phyloP scores from a whole-genome alignment of 2,888 invertebrate species.

The Seladonia tumulorum region DNA sequence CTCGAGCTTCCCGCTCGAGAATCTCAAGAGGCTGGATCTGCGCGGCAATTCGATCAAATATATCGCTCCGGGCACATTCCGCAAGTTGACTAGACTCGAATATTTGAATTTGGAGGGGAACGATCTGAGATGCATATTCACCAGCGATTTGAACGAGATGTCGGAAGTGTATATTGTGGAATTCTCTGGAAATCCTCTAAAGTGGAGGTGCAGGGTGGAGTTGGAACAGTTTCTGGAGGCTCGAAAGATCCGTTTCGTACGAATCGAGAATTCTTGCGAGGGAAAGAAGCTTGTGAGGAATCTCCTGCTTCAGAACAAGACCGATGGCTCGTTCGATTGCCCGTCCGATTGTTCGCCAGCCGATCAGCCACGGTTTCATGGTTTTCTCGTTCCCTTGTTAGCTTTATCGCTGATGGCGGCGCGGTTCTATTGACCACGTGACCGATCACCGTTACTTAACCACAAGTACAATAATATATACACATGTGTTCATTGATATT shows the following conservation, averaged over 20 bases:
- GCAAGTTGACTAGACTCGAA: slow-evolving; percentile 61
- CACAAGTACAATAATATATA: slow-evolving; percentile 25
- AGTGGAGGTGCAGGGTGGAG: slow-evolving; percentile 77
- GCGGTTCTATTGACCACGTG: background rate
- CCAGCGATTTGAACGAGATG: slow-evolving; percentile 72
- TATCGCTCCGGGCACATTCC: slow-evolving; percentile 72
- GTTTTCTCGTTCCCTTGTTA: background rate
- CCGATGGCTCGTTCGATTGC: slow-evolving; percentile 57
- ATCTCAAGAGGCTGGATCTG: slow-evolving; percentile 70
- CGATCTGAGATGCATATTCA: slow-evolving; percentile 74
- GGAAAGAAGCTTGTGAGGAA: slow-evolving; percentile 66
- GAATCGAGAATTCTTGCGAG: slow-evolving; percentile 68
- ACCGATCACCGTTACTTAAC: slow-evolving; percentile 29
- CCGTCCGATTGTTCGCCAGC: slow-evolving; percentile 50
- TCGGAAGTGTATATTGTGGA: slow-evolving; percentile 70
- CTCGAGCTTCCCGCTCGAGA: slow-evolving; percentile 68
- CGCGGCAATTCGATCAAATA: slow-evolving; percentile 74
- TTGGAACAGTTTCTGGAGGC: slow-evolving; percentile 74
- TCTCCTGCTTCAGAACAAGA: slow-evolving; percentile 58
- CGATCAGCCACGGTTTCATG: background rate
- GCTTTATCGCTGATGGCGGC: background rate
- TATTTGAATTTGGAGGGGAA: slow-evolving; percentile 77
- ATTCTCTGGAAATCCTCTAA: slow-evolving; percentile 75
- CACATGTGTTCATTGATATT: slow-evolving; percentile 43
- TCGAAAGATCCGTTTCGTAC: slow-evolving; percentile 62